Evolutionary conservation across 2,888 invertebrate species (phyloP).

Genomic region (Caprella mutica): DNA sequence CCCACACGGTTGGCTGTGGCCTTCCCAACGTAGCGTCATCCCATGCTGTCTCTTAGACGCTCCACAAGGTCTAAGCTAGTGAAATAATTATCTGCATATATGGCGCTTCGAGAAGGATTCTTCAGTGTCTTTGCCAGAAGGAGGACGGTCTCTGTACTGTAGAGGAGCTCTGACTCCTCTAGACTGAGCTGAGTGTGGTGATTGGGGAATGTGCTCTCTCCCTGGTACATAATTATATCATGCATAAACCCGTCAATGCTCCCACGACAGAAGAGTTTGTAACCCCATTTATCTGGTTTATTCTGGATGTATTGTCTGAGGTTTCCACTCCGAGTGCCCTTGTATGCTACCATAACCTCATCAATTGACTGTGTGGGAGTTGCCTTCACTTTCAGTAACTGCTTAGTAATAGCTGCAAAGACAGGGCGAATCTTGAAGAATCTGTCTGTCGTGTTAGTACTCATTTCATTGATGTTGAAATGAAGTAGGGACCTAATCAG

Average conservation of each 20-base stretch:
- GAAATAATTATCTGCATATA: constrained; percentile 20
- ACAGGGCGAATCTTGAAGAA: constrained; percentile 16
- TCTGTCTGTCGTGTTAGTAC: too few species aligned
- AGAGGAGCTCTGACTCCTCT: background rate
- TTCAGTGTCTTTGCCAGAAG: constrained; percentile 8
- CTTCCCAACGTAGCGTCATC: too few species aligned
- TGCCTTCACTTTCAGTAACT: constrained; percentile 11
- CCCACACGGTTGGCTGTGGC: too few species aligned
- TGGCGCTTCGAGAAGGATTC: background rate
- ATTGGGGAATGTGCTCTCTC: constrained; percentile 2
- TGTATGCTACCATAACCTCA: constrained; percentile 20
- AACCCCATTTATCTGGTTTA: constrained; percentile 16
- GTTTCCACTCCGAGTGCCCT: too few species aligned
- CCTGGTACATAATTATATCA: constrained; percentile 16
- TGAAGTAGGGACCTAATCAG: constrained; percentile 8
- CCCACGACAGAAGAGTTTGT: constrained; percentile 16
- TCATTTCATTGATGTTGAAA: constrained; percentile 16
- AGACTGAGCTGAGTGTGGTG: constrained; percentile 3
- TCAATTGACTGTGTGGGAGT: constrained; percentile 10
- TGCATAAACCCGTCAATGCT: constrained; percentile 18
- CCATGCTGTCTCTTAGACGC: too few species aligned
- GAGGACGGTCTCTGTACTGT: background rate
- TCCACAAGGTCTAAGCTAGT: constrained; percentile 1
- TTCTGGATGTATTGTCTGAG: too few species aligned
- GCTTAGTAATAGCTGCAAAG: constrained; percentile 8